Evolutionary conservation across 2,888 invertebrate species (phyloP).

Genomic region (Drosophila austrosaltans): DNA sequence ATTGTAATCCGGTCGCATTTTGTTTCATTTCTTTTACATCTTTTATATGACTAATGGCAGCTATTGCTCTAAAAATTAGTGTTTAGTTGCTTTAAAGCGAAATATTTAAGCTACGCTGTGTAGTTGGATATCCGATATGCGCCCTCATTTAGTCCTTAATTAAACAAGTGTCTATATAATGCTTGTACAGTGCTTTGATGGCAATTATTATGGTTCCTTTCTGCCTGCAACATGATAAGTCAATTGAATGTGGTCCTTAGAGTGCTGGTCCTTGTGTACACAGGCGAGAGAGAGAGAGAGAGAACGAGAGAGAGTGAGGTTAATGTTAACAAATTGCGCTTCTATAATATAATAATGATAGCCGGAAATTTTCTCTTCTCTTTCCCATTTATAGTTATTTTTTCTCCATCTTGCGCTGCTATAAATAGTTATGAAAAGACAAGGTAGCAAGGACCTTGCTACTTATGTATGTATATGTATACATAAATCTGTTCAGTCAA

Average conservation of each 20-base stretch:
- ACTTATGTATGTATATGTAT: constrained; percentile 8
- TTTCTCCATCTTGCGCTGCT: background rate
- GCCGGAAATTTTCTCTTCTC: background rate
- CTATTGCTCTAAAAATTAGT: too few relatives aligned
- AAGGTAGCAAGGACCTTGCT: constrained; percentile 4
- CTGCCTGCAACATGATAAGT: background rate
- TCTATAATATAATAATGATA: background rate
- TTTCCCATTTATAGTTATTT: background rate
- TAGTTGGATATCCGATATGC: background rate
- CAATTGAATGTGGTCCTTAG: background rate
- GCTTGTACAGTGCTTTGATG: background rate
- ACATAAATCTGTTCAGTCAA: constrained; percentile 14
- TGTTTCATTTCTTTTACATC: too few relatives aligned
- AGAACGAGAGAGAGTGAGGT: background rate
- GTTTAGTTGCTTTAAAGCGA: too few relatives aligned
- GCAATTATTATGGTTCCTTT: background rate
- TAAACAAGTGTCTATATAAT: background rate
- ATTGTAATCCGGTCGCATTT: too few relatives aligned
- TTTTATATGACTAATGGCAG: too few relatives aligned
- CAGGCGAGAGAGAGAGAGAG: background rate
- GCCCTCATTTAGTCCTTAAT: background rate
- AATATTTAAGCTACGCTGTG: too few relatives aligned
- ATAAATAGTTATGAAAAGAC: background rate
- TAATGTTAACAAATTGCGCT: background rate
- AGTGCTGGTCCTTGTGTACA: background rate